Evolutionary conservation across 2,888 invertebrate species (phyloP), one percentile per base, ranked within the genome.

Genomic region (Nephrotoma flavescens): DNA sequence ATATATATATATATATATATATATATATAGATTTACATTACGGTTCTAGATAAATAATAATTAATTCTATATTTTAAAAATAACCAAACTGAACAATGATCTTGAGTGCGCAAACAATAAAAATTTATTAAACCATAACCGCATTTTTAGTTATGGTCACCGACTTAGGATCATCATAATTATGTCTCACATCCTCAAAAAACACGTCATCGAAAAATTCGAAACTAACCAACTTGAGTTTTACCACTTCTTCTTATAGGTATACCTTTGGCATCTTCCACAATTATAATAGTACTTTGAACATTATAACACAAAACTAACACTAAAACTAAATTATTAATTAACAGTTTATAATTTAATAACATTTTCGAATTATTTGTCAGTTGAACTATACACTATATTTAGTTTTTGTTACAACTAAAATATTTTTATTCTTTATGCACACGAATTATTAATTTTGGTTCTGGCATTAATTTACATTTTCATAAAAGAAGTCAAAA

Each of bases 251-350:
- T 6, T 71, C 6, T 83, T 83, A 42, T 19, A 19, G 19, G 19
- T 19, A 19, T 90, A 92, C 92, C 91, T 91, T 92, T 92, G 15
- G 91, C 91, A 90, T 92, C 92, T 88, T 92, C 92, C 87, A 92
- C 91, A 88, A 92, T 90, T 83, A 92, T 91, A 86, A 92, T 92
- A 42, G 91, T 91, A 88, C 91, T 91, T 87, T 90, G 89, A 88
- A 89, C 52, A 86, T 41, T 86, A 52, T 86, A 47, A 84, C 84
- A 84, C 7, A 42, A n/a, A 12, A 84, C 42, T 42, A 84, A 84
- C 41, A 84, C 4, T 42, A 41, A 1, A 41, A 84, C 42, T 42
- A 84, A 42, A 12, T 41, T 12, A 84, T 42, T 84, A 84, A 42
- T 42, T 7, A 84, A 42, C 19, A 42, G 41, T 84, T 41, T 42